Evolutionary conservation across 2,888 invertebrate genomes (phyloP).

Genomic region (Tuta absoluta): DNA sequence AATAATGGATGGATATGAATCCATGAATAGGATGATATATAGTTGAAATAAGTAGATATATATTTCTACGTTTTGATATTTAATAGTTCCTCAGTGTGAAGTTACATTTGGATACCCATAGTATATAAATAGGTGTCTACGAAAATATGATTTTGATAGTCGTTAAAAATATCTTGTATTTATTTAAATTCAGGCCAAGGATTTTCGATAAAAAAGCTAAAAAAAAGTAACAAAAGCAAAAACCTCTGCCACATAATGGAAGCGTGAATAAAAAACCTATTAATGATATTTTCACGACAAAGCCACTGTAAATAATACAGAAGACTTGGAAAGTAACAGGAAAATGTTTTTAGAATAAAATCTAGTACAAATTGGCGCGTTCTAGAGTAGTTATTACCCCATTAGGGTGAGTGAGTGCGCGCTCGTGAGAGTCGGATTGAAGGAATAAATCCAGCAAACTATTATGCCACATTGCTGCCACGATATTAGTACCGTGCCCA

Average conservation of each 20-base stretch:
- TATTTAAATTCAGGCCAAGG: too few relatives aligned
- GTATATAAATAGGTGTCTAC: too few relatives aligned
- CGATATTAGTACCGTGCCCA: not conserved
- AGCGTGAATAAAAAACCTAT: constrained; percentile 38
- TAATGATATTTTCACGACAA: constrained; percentile 44
- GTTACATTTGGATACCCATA: too few relatives aligned
- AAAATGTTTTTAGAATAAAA: constrained; percentile 61
- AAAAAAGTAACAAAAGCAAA: constrained; percentile 14
- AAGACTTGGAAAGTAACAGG: constrained; percentile 51
- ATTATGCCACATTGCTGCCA: constrained; percentile 34
- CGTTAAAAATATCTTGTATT: too few relatives aligned
- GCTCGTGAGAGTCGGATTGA: constrained; percentile 57
- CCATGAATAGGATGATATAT: too few relatives aligned
- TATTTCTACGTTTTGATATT: too few relatives aligned
- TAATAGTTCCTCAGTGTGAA: too few relatives aligned
- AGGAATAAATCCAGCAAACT: constrained; percentile 58
- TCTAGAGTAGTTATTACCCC: constrained; percentile 67
- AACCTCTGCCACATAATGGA: constrained; percentile 18
- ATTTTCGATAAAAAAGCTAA: too few relatives aligned
- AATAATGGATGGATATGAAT: not conserved
- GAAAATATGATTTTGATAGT: too few relatives aligned
- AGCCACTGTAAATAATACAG: constrained; percentile 46
- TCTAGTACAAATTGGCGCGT: constrained; percentile 63
- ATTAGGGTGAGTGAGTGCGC: constrained; percentile 62
- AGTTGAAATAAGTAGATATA: too few relatives aligned